Base-by-base conservation (phyloP, 2,888 invertebrate genomes). In the Drosophila tripunctata region DNA sequence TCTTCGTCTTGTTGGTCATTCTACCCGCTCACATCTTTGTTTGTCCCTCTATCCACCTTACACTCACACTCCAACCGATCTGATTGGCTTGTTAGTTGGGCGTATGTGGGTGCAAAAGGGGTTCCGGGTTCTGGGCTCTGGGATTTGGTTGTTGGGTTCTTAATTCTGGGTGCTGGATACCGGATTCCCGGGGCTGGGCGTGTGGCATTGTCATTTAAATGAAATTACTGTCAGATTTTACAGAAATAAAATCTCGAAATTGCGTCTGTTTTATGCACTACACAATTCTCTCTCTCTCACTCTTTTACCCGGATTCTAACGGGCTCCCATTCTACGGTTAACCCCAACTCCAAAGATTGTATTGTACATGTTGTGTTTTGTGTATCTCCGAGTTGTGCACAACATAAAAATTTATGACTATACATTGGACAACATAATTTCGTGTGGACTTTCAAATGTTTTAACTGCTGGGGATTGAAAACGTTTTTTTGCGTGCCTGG, bases 221-320 rank as follows among this genome's bases (percentile, higher is more conserved):
- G 81, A 87, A 87, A 87, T 87, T 81, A 81, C 81, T 81, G 81
- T 77, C 85, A 84, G 80, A 81, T 81, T 87, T 81, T 87, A 74
- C 70, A 77, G 67, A 87, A 84, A 81, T 81, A 81, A 84, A 81
- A 87, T 81, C 68, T 78, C 62, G 68, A 80, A 86, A 81, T 81
- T 87, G 65, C 85, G 64, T 73, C 70, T 74, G 78, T 87, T 81
- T 81, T 87, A 81, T 87, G 87, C 74, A 84, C 80, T 67, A 35
- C 44, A 58, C 43, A 27, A 3, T 10, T 27, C 27, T n/a, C 14
- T 38, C 12, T 38, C 12, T 33, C 19, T 22, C 47, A 12, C 21
- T n/a, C 14, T 38, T 10, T 38, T n/a, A 30, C 19, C 19, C 47
- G n/a, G 19, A 58, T 41, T 58, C 75, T 71, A 71, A 69, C 70